Conservation (phyloP, 2,113 vertebrate species). For the Bambusicola thoracicus region DNA sequence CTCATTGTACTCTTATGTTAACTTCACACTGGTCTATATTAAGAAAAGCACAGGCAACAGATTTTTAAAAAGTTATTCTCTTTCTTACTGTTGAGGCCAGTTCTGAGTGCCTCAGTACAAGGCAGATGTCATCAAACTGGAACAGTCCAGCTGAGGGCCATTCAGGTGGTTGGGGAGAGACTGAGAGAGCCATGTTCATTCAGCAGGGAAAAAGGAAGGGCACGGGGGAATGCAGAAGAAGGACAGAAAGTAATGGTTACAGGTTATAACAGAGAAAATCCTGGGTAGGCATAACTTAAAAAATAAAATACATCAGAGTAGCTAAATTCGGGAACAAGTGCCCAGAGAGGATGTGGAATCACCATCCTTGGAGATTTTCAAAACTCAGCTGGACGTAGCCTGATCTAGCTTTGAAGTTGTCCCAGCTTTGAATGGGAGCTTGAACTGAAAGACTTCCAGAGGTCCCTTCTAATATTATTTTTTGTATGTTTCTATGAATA, state of each 20-base stretch:
- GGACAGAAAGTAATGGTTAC: background rate
- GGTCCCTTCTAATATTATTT: background rate
- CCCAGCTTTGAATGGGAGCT: background rate
- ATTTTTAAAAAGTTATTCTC: background rate
- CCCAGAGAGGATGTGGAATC: background rate
- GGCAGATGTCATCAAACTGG: background rate
- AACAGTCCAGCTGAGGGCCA: background rate
- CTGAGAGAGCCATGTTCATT: background rate
- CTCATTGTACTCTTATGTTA: background rate
- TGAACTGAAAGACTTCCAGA: background rate
- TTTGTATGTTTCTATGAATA: background rate
- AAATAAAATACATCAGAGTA: background rate
- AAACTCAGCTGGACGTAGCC: background rate
- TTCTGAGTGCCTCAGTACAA: background rate
- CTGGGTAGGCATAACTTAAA: background rate
- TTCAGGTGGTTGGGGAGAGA: rapidly evolving
- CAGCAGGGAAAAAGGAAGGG: background rate
- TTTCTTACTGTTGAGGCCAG: background rate
- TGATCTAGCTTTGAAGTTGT: background rate
- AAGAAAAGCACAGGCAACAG: background rate
- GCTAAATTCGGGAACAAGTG: background rate
- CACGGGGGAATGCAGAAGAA: background rate
- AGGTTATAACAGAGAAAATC: background rate
- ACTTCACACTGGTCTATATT: rapidly evolving
- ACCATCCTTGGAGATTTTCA: background rate